Evolutionary conservation across 2,888 invertebrate genomes (phyloP).

Genomic region (Phengaris arion): DNA sequence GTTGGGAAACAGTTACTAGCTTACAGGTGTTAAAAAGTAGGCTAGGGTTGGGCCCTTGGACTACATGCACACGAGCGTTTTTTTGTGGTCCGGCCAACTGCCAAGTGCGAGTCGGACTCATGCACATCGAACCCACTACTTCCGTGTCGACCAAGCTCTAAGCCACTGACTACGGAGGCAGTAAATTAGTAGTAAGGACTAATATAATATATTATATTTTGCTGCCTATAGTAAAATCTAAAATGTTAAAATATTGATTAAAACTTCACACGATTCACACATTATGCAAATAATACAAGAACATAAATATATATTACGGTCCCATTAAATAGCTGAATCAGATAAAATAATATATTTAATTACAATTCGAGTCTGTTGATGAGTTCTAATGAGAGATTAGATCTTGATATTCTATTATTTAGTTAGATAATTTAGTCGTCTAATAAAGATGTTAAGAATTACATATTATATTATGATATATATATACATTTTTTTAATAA

Average conservation of each 20-base stretch:
- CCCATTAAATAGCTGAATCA: background rate
- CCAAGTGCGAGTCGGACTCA: too few relatives aligned
- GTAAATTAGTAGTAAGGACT: too few relatives aligned
- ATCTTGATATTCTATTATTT: background rate
- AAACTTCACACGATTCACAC: background rate
- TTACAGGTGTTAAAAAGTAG: constrained; percentile 28
- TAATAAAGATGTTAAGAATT: background rate
- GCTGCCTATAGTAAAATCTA: background rate
- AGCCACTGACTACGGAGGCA: too few relatives aligned
- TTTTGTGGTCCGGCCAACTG: too few relatives aligned
- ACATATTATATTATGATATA: too few relatives aligned
- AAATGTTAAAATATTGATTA: background rate
- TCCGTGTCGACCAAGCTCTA: too few relatives aligned
- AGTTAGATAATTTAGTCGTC: background rate
- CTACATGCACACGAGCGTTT: too few relatives aligned
- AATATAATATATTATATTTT: too few relatives aligned
- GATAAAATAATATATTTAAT: background rate
- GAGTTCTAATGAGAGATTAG: background rate
- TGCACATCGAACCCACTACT: too few relatives aligned
- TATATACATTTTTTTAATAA: too few relatives aligned
- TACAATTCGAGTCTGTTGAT: background rate
- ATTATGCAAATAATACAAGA: constrained; percentile 5
- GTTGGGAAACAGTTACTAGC: constrained; percentile 28
- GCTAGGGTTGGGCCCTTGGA: background rate
- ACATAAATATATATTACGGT: background rate